A percentile compares a stretch with the other conserved stretches of the same genome.
phyloP scores from a whole-genome alignment of 1,140 invertebrate species.

The Stenopsyche tienmushanensis region DNA sequence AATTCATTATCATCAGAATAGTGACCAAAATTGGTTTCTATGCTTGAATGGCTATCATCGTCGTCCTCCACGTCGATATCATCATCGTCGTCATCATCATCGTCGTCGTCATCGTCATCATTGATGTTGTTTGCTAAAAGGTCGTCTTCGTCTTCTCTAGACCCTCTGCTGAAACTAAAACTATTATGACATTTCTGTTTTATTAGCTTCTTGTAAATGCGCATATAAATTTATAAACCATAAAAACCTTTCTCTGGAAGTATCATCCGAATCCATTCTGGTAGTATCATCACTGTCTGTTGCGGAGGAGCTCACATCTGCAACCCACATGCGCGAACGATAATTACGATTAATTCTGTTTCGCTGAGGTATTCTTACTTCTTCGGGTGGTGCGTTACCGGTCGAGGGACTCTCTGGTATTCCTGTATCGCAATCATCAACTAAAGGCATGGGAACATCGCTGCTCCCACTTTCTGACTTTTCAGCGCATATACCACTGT shows the following conservation, averaged over 20 bases:
- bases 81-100: background rate
- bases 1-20: constrained; percentile 46
- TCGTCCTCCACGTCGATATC: constrained; percentile 3
- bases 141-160: no score
- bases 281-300: constrained; percentile 34
- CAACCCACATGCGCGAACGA: constrained; percentile 3
- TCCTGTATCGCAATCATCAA: constrained; percentile 45
- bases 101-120: no score
- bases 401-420: constrained; percentile 17
- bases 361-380: background rate
- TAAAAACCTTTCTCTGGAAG: constrained; percentile 2
- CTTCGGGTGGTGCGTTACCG: constrained; percentile 1
- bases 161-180: no score
- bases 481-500: constrained; percentile 53
- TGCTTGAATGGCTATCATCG: constrained; percentile 31
- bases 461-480: constrained; percentile 54
- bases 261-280: constrained; percentile 14
- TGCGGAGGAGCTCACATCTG: background rate
- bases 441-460: constrained; percentile 44
- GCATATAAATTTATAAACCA: no score
- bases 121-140: no score
- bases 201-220: no score
- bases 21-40: constrained; percentile 38
- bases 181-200: no score
- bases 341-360: constrained; percentile 12